Conservation (phyloP, 2,888 invertebrate genomes). For the Cenopis cana region DNA sequence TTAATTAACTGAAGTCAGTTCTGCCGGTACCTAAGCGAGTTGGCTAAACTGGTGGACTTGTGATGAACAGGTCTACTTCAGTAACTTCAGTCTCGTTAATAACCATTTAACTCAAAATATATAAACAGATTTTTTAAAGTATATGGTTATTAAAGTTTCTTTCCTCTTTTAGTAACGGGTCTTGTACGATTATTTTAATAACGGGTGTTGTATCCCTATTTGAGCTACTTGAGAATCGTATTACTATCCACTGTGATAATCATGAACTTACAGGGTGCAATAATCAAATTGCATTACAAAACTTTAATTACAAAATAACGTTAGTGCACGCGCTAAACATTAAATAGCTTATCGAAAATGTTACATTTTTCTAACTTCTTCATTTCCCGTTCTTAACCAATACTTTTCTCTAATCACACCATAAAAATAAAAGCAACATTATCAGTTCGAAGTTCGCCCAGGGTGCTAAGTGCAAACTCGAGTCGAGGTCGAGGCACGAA, state of each 20-base stretch:
- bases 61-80: background rate
- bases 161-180: background rate
- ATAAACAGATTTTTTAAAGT: background rate
- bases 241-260: too few species aligned
- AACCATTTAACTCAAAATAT: background rate
- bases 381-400: background rate
- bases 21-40: constrained; percentile 9
- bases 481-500: constrained; percentile 59
- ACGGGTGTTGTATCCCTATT: too few species aligned
- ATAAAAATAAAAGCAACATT: constrained; percentile 11
- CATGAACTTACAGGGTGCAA: too few species aligned
- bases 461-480: constrained; percentile 67
- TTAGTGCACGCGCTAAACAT: too few species aligned
- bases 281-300: too few species aligned
- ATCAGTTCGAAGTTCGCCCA: constrained; percentile 31
- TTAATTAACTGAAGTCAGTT: constrained; percentile 14
- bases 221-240: too few species aligned
- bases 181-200: too few species aligned
- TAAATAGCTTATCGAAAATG: too few species aligned
- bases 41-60: constrained; percentile 13
- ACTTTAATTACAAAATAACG: too few species aligned
- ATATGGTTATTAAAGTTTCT: background rate
- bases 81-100: background rate
- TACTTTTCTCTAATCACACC: constrained; percentile 3
- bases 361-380: too few species aligned